Evolutionary conservation across 2,113 vertebrate species (phyloP).

Genomic region (Pelmatolapia mariae): DNA sequence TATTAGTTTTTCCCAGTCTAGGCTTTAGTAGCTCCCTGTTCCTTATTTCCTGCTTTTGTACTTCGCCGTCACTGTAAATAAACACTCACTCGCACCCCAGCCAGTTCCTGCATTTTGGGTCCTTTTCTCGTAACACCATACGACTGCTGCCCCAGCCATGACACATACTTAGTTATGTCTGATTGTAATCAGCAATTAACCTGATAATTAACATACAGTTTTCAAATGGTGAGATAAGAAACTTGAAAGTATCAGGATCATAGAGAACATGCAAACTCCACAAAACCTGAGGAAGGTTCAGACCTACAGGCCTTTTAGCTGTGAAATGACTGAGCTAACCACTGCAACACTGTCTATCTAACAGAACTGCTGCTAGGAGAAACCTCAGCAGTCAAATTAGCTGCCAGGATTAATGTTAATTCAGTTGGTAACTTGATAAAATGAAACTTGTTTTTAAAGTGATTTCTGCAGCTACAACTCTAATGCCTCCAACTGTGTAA

Average conservation of each 20-base stretch:
- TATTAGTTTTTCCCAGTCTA: not conserved
- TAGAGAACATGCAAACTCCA: not conserved
- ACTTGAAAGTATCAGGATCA: not conserved
- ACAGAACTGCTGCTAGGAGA: not conserved
- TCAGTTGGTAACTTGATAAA: not conserved
- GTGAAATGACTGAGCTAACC: not conserved
- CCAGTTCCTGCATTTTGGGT: too few species aligned
- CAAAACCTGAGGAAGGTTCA: not conserved
- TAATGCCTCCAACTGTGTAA: not conserved
- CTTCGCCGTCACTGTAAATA: accelerated
- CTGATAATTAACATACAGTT: not conserved
- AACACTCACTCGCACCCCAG: too few species aligned
- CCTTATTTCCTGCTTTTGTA: not conserved
- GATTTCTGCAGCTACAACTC: not conserved
- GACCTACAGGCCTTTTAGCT: not conserved
- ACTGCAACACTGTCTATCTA: not conserved
- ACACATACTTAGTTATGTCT: not conserved
- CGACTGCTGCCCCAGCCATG: too few species aligned
- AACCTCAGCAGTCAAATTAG: not conserved
- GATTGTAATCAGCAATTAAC: not conserved
- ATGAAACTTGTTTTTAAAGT: not conserved
- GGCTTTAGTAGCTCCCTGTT: not conserved
- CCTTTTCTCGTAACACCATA: too few species aligned
- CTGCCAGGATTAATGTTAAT: not conserved
- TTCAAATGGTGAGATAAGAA: not conserved